Percentiles rank a stretch among this genome's conserved stretches.
Evolutionary conservation across 2,113 vertebrate species (phyloP).

Genomic region (Anthoscopus minutus): DNA sequence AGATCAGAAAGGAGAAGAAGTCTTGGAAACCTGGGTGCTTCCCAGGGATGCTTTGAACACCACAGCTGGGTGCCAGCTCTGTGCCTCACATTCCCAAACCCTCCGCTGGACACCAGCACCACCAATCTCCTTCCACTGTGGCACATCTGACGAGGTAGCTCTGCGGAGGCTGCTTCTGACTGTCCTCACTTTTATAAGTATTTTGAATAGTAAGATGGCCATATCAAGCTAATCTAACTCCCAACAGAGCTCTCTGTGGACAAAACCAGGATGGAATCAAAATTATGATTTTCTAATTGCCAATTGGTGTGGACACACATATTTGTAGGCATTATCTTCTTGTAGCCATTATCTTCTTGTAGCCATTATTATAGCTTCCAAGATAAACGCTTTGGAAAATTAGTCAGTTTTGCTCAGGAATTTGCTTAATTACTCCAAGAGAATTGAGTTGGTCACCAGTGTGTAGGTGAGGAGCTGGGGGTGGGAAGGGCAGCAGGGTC

Average conservation of each 20-base stretch:
- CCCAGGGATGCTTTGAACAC: neutral
- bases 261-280: neutral
- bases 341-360: neutral
- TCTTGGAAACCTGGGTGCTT: neutral
- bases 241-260: neutral
- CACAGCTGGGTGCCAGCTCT: accelerated
- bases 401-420: neutral
- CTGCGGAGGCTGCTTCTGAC: neutral
- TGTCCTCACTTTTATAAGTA: neutral
- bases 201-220: neutral
- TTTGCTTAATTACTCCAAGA: neutral
- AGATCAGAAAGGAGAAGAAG: neutral
- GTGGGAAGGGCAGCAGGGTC: neutral
- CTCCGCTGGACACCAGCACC: accelerated
- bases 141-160: neutral
- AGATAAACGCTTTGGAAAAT: slow-evolving; percentile 7
- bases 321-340: slow-evolving; percentile 25
- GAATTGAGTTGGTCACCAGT: neutral
- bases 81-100: accelerated
- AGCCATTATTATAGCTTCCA: neutral
- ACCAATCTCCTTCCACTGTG: accelerated
- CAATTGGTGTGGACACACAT: neutral
- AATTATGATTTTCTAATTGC: neutral
- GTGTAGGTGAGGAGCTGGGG: neutral
- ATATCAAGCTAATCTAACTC: neutral